Evolutionary conservation across 2,888 invertebrate species (phyloP).

Genomic region (Diarsia mendica): DNA sequence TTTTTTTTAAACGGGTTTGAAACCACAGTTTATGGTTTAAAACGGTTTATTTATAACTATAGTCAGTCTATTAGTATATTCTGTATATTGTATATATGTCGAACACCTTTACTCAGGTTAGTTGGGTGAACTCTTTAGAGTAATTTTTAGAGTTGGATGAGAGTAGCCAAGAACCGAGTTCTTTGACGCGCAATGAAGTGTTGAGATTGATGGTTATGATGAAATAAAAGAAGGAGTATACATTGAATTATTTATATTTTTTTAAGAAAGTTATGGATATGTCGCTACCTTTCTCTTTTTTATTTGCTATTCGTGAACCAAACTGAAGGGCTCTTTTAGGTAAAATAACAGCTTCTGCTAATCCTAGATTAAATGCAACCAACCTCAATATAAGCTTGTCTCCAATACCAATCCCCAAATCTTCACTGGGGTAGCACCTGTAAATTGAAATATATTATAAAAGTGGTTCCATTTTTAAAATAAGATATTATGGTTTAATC

Average conservation of each 20-base stretch:
- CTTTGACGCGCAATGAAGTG: not conserved
- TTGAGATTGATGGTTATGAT: not conserved
- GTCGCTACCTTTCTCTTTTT: slow-evolving; percentile 96
- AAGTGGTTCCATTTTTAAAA: not conserved
- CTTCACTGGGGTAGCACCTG: slow-evolving; percentile 90
- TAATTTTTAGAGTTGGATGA: not conserved
- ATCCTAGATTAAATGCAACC: slow-evolving; percentile 92
- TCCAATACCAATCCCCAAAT: slow-evolving; percentile 94
- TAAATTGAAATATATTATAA: slow-evolving; percentile 55
- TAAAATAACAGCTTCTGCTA: slow-evolving; percentile 91
- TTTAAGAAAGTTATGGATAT: slow-evolving; percentile 88
- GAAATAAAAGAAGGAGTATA: slow-evolving; percentile 28
- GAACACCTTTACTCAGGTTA: too few relatives aligned
- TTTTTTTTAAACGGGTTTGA: too few relatives aligned
- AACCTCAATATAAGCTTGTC: slow-evolving; percentile 97
- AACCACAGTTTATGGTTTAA: too few relatives aligned
- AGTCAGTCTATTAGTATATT: too few relatives aligned
- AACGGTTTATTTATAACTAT: too few relatives aligned
- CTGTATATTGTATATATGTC: too few relatives aligned
- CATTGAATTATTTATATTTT: slow-evolving; percentile 49
- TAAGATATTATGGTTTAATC: not conserved
- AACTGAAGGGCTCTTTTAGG: slow-evolving; percentile 99
- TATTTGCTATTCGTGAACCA: slow-evolving; percentile 98
- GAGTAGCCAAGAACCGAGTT: not conserved
- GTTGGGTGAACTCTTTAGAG: not conserved